A percentile compares a stretch with the other conserved stretches of the same genome.
phyloP scores from a whole-genome alignment of 2,113 vertebrate species.

The Eupsittula cactorum region DNA sequence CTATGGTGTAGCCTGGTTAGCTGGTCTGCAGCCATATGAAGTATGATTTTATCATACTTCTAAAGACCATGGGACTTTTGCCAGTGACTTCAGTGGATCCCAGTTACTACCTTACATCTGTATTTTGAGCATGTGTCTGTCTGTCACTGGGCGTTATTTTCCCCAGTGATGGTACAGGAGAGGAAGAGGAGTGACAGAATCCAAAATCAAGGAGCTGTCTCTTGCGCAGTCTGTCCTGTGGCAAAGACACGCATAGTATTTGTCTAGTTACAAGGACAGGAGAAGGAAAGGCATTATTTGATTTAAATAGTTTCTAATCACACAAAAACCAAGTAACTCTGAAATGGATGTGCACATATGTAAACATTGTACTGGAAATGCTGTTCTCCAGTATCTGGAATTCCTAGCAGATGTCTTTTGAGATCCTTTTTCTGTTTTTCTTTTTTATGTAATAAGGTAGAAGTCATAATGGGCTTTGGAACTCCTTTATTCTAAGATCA shows the following conservation, averaged over 20 bases:
- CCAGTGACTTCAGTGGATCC: not conserved
- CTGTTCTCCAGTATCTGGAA: not conserved
- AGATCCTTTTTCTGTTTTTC: not conserved
- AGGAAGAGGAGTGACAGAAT: not conserved
- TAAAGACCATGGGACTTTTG: not conserved
- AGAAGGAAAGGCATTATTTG: not conserved
- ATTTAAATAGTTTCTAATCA: not conserved
- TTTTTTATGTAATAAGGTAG: not conserved
- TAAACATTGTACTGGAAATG: not conserved
- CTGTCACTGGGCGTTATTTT: accelerated
- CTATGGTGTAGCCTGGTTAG: not conserved
- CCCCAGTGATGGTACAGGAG: not conserved
- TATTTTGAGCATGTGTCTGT: not conserved
- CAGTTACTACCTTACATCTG: not conserved
- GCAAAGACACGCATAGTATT: not conserved
- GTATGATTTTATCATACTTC: not conserved
- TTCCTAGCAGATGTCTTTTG: not conserved
- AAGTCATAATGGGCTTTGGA: not conserved
- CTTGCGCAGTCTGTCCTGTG: not conserved
- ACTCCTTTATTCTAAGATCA: not conserved
- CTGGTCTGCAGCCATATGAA: not conserved
- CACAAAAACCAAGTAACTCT: not conserved
- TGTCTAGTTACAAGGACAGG: not conserved
- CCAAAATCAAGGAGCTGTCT: not conserved
- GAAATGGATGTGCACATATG: not conserved